Base-by-base conservation (phyloP, 2,888 invertebrate species). In the Eudemis profundana region DNA sequence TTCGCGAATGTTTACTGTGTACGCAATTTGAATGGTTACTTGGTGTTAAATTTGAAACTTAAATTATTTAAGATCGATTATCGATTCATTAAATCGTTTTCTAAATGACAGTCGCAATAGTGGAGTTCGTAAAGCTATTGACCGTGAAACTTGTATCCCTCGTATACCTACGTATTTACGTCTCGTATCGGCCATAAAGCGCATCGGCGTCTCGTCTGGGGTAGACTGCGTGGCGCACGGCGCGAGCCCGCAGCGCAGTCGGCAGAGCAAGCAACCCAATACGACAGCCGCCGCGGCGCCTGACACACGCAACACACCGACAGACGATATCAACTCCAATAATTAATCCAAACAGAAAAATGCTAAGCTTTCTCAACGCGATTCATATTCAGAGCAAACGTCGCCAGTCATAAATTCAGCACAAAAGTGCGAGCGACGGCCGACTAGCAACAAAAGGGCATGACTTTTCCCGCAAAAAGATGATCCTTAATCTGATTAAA, bases 401-500 rank as follows among this genome's bases (percentile, higher is more conserved):
- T 82, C 82, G 79, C 78, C 83, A 79, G 83, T 88, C 90, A 90
- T 91, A 90, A 90, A 90, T 90, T 89, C 84, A 84, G 81, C 87
- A 85, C 87, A 89, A 89, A 89, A 90, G 89, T 89, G 89, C 86
- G 85, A 85, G 86, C 84, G 86, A 84, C 86, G 86, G 87, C 83
- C 85, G 87, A 85, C 83, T 82, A 87, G 87, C 88, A 90, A 91
- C 90, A 90, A 90, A 90, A 85, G 90, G 89, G 85, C 90, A 89
- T 84, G 90, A 90, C 89, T 90, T 90, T 89, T 88, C 86, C 87
- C 86, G 87, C 89, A 89, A 91, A 92, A 92, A 91, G 90, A 91
- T 91, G 91, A 92, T 90, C 92, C 92, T 90, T 92, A 92, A 92
- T 91, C 92, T 90, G 91, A 91, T 92, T 92, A 92, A 92, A 92